Evolutionary conservation across 2,113 vertebrate species (phyloP).

Genomic region (Gymnogyps californianus): DNA sequence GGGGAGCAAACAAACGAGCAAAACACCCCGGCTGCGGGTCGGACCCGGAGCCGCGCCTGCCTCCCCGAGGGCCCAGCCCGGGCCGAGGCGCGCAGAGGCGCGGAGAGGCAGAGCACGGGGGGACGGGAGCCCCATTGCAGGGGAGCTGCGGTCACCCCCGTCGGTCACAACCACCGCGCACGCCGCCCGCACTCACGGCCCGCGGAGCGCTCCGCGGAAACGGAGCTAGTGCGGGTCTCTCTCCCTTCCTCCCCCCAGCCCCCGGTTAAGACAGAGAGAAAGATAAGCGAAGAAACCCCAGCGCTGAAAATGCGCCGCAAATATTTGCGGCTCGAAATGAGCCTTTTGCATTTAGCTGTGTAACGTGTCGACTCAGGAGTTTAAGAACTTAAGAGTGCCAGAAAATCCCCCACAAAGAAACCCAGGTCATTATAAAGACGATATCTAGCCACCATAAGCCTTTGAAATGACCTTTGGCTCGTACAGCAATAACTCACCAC

Average conservation of each 20-base stretch:
- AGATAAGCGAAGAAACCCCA: not conserved
- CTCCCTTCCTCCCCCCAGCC: not conserved
- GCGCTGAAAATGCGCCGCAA: not conserved
- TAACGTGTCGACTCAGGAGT: conserved; percentile 63
- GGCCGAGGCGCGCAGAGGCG: not conserved
- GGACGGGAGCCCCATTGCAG: not conserved
- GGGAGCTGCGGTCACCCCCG: not conserved
- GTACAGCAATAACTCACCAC: conserved; percentile 90
- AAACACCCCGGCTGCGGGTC: not conserved
- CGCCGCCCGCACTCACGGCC: not conserved
- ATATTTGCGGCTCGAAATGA: not conserved
- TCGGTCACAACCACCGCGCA: not conserved
- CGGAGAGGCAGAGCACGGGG: not conserved
- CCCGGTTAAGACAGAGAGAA: not conserved
- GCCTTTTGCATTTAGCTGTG: conserved; percentile 3
- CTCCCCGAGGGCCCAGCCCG: not conserved
- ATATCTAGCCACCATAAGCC: conserved; percentile 93
- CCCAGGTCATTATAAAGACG: conserved; percentile 77
- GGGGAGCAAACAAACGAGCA: not conserved
- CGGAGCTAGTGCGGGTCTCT: not conserved
- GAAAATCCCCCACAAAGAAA: conserved; percentile 84
- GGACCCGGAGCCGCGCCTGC: not conserved
- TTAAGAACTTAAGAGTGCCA: conserved; percentile 58
- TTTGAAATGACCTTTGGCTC: conserved; percentile 96
- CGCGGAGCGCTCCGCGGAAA: not conserved